Conservation (phyloP, 2,888 invertebrate genomes). For the Odontocerum albicorne region DNA sequence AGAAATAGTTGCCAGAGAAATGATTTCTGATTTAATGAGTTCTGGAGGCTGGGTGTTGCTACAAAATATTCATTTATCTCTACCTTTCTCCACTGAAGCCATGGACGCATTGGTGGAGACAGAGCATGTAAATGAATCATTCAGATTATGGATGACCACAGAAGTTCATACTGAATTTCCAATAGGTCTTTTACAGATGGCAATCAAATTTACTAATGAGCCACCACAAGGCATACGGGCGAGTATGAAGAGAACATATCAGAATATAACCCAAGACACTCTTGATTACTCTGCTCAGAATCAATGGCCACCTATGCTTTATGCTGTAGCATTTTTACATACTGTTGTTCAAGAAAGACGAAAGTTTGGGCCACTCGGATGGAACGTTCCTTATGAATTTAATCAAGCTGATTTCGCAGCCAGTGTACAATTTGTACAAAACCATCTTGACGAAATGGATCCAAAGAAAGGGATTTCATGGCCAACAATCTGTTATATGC, state of each 20-base stretch:
- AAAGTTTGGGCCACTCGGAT: constrained; percentile 95
- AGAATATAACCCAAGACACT: constrained; percentile 84
- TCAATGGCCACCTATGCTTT: constrained; percentile 93
- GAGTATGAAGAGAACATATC: constrained; percentile 92
- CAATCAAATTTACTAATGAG: constrained; percentile 97
- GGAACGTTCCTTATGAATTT: constrained; percentile 97
- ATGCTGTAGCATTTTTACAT: constrained; percentile 92
- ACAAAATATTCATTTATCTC: constrained; percentile 94
- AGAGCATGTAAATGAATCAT: constrained; percentile 78
- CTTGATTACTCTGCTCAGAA: constrained; percentile 88
- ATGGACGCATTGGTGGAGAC: constrained; percentile 88
- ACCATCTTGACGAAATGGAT: constrained; percentile 95
- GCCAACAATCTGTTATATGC: constrained; percentile 97
- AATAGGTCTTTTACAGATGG: constrained; percentile 84
- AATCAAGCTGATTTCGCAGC: constrained; percentile 96
- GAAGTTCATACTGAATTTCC: constrained; percentile 94
- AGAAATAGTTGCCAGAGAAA: constrained; percentile 79
- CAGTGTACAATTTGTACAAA: constrained; percentile 93
- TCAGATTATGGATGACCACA: constrained; percentile 92
- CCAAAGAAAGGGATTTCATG: constrained; percentile 96
- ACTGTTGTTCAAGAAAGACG: constrained; percentile 93
- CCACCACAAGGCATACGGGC: constrained; percentile 95
- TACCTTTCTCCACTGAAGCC: constrained; percentile 91
- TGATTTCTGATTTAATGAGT: constrained; percentile 78
- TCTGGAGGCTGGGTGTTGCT: constrained; percentile 91